Percentiles rank a stretch among this genome's conserved stretches.
phyloP scores from a whole-genome alignment of 2,797 vertebrate genomes.

The Melanotaenia trifasciata region DNA sequence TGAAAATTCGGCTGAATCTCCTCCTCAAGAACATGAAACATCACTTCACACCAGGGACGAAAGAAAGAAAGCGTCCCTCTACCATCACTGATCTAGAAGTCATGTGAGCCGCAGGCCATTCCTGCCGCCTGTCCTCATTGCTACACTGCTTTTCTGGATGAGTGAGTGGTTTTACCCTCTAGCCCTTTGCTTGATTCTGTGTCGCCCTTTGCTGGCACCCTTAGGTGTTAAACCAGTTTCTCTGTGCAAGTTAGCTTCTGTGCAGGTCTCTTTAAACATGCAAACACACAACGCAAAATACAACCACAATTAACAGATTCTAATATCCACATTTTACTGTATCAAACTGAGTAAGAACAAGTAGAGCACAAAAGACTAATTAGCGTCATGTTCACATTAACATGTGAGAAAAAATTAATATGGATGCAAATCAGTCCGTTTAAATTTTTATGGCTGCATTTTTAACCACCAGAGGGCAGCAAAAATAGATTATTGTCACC shows the following conservation, averaged over 20 bases:
- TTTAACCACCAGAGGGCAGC: slow-evolving; percentile 4
- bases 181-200: slow-evolving; percentile 36
- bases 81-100: slow-evolving; percentile 36
- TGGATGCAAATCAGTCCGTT: not conserved
- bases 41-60: slow-evolving; percentile 38
- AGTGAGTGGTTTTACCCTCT: slow-evolving; percentile 39
- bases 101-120: slow-evolving; percentile 32
- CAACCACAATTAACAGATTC: not conserved
- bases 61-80: slow-evolving; percentile 18
- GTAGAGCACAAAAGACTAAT: not conserved
- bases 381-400: not conserved
- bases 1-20: slow-evolving; percentile 30
- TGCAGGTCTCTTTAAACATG: slow-evolving; percentile 9
- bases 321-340: not conserved
- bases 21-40: slow-evolving; percentile 53
- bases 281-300: not conserved
- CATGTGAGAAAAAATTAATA: not conserved
- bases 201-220: slow-evolving; percentile 29
- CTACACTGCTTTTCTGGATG: slow-evolving; percentile 24
- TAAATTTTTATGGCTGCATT: not conserved
- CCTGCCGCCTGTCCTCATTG: slow-evolving; percentile 22
- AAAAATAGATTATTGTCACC: not conserved
- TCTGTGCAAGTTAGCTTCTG: slow-evolving; percentile 7
- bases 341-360: not conserved
- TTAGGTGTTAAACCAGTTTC: slow-evolving; percentile 25